Evolutionary conservation across 2,888 invertebrate genomes (phyloP).

Genomic region (Halictus ligatus): DNA sequence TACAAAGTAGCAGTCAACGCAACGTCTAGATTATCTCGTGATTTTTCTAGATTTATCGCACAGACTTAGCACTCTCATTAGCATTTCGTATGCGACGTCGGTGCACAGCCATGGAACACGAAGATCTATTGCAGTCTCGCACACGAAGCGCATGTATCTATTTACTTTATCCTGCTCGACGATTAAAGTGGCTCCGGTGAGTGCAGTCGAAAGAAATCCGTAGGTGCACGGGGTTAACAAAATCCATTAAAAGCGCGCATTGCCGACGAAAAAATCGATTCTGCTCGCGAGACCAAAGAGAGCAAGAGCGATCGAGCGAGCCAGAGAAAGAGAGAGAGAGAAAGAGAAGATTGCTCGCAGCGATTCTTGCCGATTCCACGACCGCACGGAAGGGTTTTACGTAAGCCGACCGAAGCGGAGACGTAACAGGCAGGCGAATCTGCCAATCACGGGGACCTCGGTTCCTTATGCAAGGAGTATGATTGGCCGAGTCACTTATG

Average conservation of each 20-base stretch:
- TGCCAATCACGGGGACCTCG: constrained; percentile 66
- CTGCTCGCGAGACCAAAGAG: not conserved
- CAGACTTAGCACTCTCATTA: constrained; percentile 5
- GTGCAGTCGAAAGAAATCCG: not conserved
- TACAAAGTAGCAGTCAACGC: not conserved
- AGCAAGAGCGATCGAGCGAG: not conserved
- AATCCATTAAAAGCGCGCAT: constrained; percentile 9
- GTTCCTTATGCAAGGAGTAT: constrained; percentile 68
- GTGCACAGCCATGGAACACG: not conserved
- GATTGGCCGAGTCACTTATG: constrained; percentile 67
- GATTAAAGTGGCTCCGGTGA: not conserved
- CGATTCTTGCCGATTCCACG: constrained; percentile 44
- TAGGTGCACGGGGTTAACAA: constrained; percentile 8
- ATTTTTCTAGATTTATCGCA: not conserved
- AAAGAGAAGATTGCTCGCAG: constrained; percentile 23
- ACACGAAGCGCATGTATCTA: not conserved
- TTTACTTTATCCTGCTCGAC: not conserved
- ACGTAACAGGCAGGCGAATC: constrained; percentile 67
- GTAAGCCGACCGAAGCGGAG: constrained; percentile 53
- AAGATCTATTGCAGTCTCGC: not conserved
- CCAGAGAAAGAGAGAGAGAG: not conserved
- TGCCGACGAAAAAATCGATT: constrained; percentile 23
- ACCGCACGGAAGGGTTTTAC: constrained; percentile 56
- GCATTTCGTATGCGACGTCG: not conserved
- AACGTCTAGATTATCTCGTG: not conserved